These are phyloP conservation scores for Arge pagana DNA, from an alignment of 2,888 invertebrate genomes.

Conservation along the genomic window DNA sequence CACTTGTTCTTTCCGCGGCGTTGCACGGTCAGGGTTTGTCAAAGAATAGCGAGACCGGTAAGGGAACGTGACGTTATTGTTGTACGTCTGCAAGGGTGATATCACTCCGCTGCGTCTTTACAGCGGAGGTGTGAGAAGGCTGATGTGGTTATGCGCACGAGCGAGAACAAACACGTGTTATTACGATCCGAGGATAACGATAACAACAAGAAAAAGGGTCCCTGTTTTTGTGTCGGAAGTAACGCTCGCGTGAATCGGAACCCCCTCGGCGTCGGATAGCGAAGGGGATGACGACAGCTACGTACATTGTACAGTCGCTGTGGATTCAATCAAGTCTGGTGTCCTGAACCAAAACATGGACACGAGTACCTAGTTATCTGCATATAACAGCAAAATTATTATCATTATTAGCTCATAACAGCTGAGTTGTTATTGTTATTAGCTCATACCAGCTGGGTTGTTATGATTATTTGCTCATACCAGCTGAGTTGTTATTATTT, in stretches of 20 bases:
- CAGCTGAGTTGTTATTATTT: too few species aligned
- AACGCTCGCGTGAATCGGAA: conserved; percentile 30
- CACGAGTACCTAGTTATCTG: too few species aligned
- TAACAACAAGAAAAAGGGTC: conserved; percentile 14
- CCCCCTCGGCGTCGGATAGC: not conserved
- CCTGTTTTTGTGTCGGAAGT: conserved; percentile 32
- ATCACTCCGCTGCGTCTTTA: not conserved
- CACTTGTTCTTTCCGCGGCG: too few species aligned
- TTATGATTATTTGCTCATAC: too few species aligned
- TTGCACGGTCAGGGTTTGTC: too few species aligned
- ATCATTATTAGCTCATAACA: too few species aligned
- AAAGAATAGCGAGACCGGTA: conserved; percentile 2
- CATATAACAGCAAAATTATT: too few species aligned
- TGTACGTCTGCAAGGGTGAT: too few species aligned
- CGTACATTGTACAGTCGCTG: not conserved
- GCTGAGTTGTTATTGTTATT: too few species aligned
- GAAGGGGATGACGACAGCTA: not conserved
- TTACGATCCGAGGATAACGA: not conserved
- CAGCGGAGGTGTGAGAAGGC: not conserved
- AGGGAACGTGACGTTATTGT: conserved; percentile 9
- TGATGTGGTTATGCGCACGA: conserved; percentile 27
- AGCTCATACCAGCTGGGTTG: too few species aligned
- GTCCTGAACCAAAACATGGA: too few species aligned
- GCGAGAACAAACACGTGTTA: conserved; percentile 39
- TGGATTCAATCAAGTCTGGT: too few species aligned